Conservation (phyloP, 1,140 invertebrate species). For the Euura lappo region DNA sequence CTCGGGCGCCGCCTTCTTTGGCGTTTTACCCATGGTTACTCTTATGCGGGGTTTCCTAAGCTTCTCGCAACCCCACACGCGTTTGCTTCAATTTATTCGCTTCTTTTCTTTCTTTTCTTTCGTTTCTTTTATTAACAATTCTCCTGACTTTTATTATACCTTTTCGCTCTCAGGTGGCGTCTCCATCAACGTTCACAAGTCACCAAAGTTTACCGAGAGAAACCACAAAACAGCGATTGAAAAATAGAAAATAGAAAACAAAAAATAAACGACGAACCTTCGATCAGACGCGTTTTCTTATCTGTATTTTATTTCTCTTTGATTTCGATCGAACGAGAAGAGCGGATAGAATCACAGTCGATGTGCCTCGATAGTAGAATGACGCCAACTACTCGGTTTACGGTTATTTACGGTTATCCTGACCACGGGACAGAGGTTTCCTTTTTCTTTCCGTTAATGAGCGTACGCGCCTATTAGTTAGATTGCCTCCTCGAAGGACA, state of each 20-base stretch:
- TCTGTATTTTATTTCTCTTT: too few species aligned
- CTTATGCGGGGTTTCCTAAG: neutral
- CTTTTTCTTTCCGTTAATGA: too few species aligned
- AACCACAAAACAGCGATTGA: neutral
- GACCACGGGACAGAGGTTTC: too few species aligned
- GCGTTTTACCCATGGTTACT: constrained; percentile 45
- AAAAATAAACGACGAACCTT: neutral
- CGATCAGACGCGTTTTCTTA: neutral
- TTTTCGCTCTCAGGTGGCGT: neutral
- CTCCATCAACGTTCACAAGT: neutral
- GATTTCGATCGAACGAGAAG: too few species aligned
- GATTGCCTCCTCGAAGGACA: too few species aligned
- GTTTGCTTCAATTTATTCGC: neutral
- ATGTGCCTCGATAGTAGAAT: too few species aligned
- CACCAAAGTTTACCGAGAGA: neutral
- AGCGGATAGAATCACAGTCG: too few species aligned
- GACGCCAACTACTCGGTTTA: too few species aligned
- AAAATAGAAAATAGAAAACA: too few species aligned
- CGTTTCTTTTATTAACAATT: neutral
- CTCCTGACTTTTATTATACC: neutral
- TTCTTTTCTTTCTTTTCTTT: neutral
- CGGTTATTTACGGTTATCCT: too few species aligned
- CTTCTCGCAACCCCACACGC: neutral
- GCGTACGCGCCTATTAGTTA: too few species aligned
- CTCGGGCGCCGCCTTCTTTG: constrained; percentile 50